Percentiles rank a stretch among this genome's conserved stretches.
These are phyloP conservation scores for Eulemur macaco DNA, from an alignment of 2,113 vertebrate genomes.

Conservation along the genomic window DNA sequence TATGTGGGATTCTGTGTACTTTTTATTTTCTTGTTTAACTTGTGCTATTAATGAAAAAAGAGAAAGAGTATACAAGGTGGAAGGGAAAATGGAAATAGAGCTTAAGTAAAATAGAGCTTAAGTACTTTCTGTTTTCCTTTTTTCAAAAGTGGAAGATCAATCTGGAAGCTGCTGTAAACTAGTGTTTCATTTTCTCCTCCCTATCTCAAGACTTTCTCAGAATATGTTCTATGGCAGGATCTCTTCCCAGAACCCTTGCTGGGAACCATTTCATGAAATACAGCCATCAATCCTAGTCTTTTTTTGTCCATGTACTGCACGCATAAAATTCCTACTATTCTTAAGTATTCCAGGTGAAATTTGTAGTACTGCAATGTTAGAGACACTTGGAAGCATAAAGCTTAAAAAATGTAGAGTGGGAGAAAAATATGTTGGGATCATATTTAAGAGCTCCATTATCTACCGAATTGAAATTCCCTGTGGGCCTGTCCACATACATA, in stretches of 20 bases:
- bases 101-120: neutral
- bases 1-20: neutral
- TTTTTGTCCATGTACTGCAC: neutral
- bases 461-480: neutral
- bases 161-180: neutral
- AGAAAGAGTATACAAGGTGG: neutral
- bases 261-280: neutral
- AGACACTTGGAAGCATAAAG: neutral
- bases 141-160: neutral
- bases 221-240: neutral
- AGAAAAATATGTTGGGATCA: slow-evolving; percentile 1
- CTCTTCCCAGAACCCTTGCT: neutral
- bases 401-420: neutral
- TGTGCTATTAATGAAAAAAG: neutral
- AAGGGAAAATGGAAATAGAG: neutral
- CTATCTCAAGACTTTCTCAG: neutral
- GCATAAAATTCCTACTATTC: neutral
- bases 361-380: neutral
- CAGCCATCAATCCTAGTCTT: neutral
- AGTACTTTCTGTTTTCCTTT: neutral
- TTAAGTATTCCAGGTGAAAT: neutral
- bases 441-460: neutral
- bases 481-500: neutral
- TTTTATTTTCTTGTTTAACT: slow-evolving; percentile 5
- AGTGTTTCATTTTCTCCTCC: neutral